Evolutionary conservation across 2,113 vertebrate species (phyloP).

Genomic region (Plotosus lineatus): DNA sequence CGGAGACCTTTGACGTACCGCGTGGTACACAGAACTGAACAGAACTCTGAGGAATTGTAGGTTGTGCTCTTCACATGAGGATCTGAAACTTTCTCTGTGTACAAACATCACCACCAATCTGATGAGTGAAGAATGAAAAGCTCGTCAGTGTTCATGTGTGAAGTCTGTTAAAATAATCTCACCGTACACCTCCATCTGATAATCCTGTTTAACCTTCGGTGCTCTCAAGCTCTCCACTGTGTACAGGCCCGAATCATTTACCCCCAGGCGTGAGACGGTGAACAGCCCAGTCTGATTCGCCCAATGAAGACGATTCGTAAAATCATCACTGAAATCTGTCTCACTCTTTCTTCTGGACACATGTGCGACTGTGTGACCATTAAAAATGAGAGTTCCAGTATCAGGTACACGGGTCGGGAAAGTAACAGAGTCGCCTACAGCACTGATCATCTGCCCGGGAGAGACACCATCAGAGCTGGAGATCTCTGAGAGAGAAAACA

Average conservation of each 20-base stretch:
- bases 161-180: no score
- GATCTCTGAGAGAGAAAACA: conserved; percentile 11
- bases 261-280: conserved; percentile 23
- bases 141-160: no score
- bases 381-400: neutral
- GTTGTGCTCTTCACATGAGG: no score
- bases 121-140: no score
- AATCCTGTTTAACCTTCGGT: no score
- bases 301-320: conserved; percentile 27
- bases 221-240: no score
- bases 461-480: conserved; percentile 1
- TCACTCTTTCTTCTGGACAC: neutral
- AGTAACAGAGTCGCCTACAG: conserved; percentile 16
- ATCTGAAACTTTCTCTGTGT: no score
- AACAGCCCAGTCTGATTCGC: neutral
- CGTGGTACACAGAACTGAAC: no score
- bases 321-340: neutral
- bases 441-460: neutral
- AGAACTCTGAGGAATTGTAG: no score
- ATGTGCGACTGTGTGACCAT: neutral
- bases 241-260: conserved; percentile 18
- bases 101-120: no score
- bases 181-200: no score
- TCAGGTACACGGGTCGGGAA: neutral
- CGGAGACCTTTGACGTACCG: no score